These are phyloP conservation scores for Isichthys henryi DNA, from an alignment of 2,113 vertebrate species.

Conservation along the genomic window DNA sequence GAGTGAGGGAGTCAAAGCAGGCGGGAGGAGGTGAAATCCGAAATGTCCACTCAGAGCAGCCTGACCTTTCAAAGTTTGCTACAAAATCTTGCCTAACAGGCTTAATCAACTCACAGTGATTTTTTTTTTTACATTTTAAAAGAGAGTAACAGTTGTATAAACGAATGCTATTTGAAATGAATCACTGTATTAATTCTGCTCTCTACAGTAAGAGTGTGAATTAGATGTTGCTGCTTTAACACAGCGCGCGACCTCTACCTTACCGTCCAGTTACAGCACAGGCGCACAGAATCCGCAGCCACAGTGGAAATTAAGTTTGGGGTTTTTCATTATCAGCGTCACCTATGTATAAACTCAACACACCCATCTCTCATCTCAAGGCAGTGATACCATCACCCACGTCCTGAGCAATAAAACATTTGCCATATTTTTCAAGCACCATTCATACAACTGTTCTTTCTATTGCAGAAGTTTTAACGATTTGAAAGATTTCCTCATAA, in stretches of 20 bases:
- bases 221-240: neutral
- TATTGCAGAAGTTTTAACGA: neutral
- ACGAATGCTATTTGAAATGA: neutral
- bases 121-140: neutral
- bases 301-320: neutral
- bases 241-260: neutral
- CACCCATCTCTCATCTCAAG: neutral
- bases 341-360: neutral
- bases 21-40: neutral
- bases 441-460: neutral
- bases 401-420: neutral
- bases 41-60: neutral
- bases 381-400: neutral
- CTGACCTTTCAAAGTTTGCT: neutral
- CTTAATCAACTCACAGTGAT: neutral
- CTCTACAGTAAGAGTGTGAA: neutral
- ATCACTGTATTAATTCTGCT: neutral
- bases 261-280: neutral
- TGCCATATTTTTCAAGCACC: neutral
- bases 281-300: neutral
- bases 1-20: neutral
- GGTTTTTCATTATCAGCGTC: neutral
- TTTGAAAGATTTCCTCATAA: neutral
- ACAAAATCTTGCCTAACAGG: neutral
- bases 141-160: neutral